phyloP scores from a whole-genome alignment of 2,113 vertebrate genomes.

The Alligator sinensis region DNA sequence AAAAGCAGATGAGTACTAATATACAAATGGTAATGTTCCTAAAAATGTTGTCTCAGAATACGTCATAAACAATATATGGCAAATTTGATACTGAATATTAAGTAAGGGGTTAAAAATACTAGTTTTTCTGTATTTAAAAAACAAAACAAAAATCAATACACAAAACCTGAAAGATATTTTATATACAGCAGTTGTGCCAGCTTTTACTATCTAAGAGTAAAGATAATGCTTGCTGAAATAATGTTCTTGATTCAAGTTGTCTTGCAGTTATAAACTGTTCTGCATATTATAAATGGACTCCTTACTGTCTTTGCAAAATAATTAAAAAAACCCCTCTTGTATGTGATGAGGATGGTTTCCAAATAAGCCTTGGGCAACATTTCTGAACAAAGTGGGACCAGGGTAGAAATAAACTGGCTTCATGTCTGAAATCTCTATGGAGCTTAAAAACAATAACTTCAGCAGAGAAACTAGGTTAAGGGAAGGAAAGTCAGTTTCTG shows the following conservation, averaged over 20 bases:
- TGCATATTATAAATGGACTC: conserved; percentile 39
- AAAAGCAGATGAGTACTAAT: neutral
- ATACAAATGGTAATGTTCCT: neutral
- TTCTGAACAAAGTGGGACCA: conserved; percentile 48
- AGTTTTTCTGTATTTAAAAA: neutral
- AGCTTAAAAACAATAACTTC: conserved; percentile 60
- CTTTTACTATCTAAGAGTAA: neutral
- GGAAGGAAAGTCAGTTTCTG: conserved; percentile 48
- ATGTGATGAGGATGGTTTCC: conserved; percentile 54
- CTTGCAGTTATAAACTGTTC: neutral
- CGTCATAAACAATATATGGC: neutral
- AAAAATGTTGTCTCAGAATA: neutral
- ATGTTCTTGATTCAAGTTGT: neutral
- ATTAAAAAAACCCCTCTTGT: conserved; percentile 29
- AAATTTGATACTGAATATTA: neutral
- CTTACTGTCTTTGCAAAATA: conserved; percentile 18
- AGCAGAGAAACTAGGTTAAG: conserved; percentile 68
- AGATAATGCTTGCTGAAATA: no score
- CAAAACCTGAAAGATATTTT: neutral
- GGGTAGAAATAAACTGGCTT: conserved; percentile 74
- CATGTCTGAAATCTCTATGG: conserved; percentile 54
- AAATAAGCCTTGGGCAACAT: conserved; percentile 68
- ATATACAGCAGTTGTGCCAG: neutral
- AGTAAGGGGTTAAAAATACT: neutral
- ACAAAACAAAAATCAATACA: neutral